phyloP scores from a whole-genome alignment of 2,888 invertebrate genomes.

The Drosophila meridiana region DNA sequence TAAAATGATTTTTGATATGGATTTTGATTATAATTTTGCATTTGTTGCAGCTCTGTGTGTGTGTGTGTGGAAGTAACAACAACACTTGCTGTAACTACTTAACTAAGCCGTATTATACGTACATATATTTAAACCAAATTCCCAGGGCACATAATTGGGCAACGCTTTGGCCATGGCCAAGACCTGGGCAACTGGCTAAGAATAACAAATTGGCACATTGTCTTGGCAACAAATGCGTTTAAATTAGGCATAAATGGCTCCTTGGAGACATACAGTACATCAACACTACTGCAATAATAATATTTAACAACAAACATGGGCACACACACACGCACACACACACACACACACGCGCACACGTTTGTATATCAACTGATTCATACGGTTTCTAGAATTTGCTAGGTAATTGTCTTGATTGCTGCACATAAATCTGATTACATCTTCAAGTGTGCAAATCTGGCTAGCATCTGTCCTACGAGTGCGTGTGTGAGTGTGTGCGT shows the following conservation, averaged over 20 bases:
- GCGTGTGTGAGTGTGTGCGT: conserved; percentile 11
- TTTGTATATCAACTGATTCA: background rate
- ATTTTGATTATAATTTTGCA: conserved; percentile 39
- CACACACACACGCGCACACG: conserved; percentile 9
- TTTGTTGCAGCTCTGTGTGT: conserved; percentile 16
- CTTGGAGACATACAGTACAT: conserved; percentile 57
- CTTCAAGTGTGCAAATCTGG: conserved; percentile 13
- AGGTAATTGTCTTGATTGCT: conserved; percentile 73
- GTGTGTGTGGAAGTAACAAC: conserved; percentile 13
- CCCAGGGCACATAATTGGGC: conserved; percentile 13
- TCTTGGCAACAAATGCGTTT: conserved; percentile 63
- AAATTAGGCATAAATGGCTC: conserved; percentile 66
- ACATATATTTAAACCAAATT: conserved; percentile 31
- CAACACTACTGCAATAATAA: conserved; percentile 72
- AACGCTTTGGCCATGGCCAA: conserved; percentile 16
- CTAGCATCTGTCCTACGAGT: conserved; percentile 7
- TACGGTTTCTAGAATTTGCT: conserved; percentile 42
- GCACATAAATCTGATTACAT: conserved; percentile 67
- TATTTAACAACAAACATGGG: conserved; percentile 59
- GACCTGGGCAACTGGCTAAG: conserved; percentile 21
- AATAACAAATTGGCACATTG: conserved; percentile 55
- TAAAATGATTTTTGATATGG: conserved; percentile 31
- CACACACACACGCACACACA: conserved; percentile 1
- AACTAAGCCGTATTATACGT: conserved; percentile 12
- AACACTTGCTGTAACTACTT: conserved; percentile 14